Evolutionary conservation across 2,888 invertebrate genomes (phyloP), one percentile per base, ranked within the genome.

Genomic region (Volucella inanis): DNA sequence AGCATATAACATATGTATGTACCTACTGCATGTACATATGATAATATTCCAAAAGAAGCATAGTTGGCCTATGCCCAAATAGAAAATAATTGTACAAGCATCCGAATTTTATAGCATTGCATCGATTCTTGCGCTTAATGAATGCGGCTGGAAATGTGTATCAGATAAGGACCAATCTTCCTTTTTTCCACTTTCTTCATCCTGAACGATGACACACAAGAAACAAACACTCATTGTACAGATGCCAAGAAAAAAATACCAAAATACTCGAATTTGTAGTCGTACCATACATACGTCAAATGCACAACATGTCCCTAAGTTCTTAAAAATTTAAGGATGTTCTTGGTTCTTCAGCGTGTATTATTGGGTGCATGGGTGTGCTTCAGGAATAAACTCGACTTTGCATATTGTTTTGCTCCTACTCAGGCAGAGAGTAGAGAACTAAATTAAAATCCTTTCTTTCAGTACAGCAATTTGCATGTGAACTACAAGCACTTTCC

Each of bases 361-460:
- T 72, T 45, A 59, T 12, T 14, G 9, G 45, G 11, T 14, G 45
- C 9, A n/a, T 11, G 47, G 6, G n/a, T 6, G n/a, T 15, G 38
- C 10, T n/a, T 50, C 15, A 50, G 31, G 41, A 41, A 10, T 9
- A 47, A 67, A 81, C 47, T 38, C 22, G 68, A 78, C 72, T 78
- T 74, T 78, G 78, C 83, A 83, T 83, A 74, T 83, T 84, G 71
- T 82, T 76, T 77, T 71, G 59, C 77, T 77, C 70, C 57, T 65
- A 43, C 59, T 39, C 65, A 62, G n/a, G 65, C 39, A 70, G 64
- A 52, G 74, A 8, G 65, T 39, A 70, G 59, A 57, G 74, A 70
- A 75, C 83, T 84, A 84, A 84, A 84, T 84, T 84, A 84, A 84
- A 79, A 81, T 84, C 83, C 75, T 74, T 79, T 79, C 74, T 75